These are phyloP conservation scores for Malthinus flaveolus DNA, from an alignment of 2,888 invertebrate genomes.

Conservation along the genomic window DNA sequence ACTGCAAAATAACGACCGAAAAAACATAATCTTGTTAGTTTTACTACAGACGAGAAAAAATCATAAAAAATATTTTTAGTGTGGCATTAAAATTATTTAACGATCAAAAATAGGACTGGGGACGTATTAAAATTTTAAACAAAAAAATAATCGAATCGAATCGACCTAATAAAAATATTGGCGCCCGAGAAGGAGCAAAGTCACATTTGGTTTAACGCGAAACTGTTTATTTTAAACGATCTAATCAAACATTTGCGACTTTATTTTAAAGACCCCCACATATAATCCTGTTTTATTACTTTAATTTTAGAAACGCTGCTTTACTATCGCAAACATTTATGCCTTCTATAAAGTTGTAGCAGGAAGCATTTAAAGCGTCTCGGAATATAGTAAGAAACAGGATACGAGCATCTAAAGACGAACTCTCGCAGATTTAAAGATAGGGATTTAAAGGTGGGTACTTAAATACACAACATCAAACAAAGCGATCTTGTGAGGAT, in stretches of 20 bases:
- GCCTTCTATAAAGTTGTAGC: conserved; percentile 25
- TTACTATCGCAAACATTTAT: conserved; percentile 30
- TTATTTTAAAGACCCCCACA: conserved; percentile 13
- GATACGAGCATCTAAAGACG: conserved; percentile 6
- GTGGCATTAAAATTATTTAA: conserved; percentile 26
- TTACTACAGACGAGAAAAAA: conserved; percentile 22
- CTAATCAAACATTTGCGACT: conserved; percentile 16
- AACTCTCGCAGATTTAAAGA: conserved; percentile 11
- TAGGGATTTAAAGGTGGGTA: conserved; percentile 27
- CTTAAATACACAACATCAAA: conserved; percentile 25
- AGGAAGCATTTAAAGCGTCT: conserved; percentile 15
- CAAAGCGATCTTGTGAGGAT: conserved; percentile 22
- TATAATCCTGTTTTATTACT: conserved; percentile 25
- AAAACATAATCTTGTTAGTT: conserved; percentile 26
- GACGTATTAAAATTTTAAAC: conserved; percentile 9
- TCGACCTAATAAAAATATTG: no score
- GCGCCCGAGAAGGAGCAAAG: no score
- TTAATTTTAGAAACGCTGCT: conserved; percentile 22
- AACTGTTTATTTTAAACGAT: conserved; percentile 4
- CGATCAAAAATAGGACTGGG: conserved; percentile 5
- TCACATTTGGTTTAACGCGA: not conserved
- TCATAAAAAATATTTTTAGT: conserved; percentile 26
- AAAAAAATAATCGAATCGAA: not conserved
- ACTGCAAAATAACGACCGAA: not conserved
- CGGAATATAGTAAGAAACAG: conserved; percentile 2